These are phyloP conservation scores for Hestina assimilis DNA, from an alignment of 1,140 invertebrate genomes.

Conservation along the genomic window DNA sequence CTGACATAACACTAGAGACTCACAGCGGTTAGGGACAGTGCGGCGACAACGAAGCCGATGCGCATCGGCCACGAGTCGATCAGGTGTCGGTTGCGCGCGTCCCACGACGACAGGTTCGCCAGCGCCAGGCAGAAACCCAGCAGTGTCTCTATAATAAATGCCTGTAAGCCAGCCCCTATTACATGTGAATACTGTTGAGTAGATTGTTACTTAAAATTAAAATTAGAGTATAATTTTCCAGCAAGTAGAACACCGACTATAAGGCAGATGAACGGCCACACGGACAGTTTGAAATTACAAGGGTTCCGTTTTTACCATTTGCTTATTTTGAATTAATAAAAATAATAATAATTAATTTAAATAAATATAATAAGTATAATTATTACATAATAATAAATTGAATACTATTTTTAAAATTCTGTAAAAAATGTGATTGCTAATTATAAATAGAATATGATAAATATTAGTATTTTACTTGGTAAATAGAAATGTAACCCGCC, in stretches of 20 bases:
- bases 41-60: constrained; percentile 65
- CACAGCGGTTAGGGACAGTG: constrained; percentile 65
- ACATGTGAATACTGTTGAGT: background rate
- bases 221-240: background rate
- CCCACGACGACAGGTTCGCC: constrained; percentile 73
- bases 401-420: no score
- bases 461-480: constrained; percentile 28
- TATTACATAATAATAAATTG: no score
- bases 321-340: no score
- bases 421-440: no score
- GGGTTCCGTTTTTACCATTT: no score
- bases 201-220: background rate
- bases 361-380: no score
- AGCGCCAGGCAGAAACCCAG: constrained; percentile 66
- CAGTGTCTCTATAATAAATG: constrained; percentile 60
- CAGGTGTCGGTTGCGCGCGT: constrained; percentile 59
- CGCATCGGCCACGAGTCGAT: constrained; percentile 74
- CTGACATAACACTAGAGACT: no score
- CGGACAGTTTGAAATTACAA: no score
- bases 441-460: no score
- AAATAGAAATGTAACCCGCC: constrained; percentile 17
- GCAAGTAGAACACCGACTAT: no score
- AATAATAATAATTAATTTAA: no score
- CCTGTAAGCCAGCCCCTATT: constrained; percentile 40
- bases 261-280: no score